These are phyloP conservation scores for Copidosoma floridanum DNA, from an alignment of 1,140 invertebrate genomes.

Conservation along the genomic window DNA sequence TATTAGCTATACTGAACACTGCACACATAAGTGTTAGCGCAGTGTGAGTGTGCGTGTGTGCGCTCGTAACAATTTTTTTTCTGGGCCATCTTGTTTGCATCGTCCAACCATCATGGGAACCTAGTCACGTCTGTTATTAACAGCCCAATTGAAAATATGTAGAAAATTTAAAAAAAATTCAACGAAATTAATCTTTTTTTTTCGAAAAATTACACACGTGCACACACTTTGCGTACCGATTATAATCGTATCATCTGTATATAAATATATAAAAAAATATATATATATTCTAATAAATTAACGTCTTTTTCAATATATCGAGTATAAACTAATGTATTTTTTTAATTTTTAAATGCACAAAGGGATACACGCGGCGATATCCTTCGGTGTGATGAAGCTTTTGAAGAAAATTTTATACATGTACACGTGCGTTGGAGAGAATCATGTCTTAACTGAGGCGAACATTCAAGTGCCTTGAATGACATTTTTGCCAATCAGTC, in stretches of 20 bases:
- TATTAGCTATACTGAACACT: slow-evolving; percentile 8
- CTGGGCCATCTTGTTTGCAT: not conserved
- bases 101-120: too few species aligned
- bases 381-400: slow-evolving; percentile 1
- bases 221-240: not conserved
- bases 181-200: not conserved
- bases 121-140: too few species aligned
- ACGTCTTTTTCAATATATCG: slow-evolving; percentile 1
- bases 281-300: slow-evolving; percentile 15
- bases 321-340: slow-evolving; percentile 11
- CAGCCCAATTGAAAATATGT: too few species aligned
- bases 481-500: not conserved
- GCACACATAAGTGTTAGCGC: too few species aligned
- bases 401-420: not conserved
- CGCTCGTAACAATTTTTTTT: not conserved
- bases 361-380: not conserved
- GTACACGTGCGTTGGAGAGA: too few species aligned
- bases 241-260: not conserved
- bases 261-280: slow-evolving; percentile 12
- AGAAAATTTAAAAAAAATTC: too few species aligned
- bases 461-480: slow-evolving; percentile 10
- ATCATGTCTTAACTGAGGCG: too few species aligned
- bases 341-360: not conserved
- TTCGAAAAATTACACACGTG: not conserved
- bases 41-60: slow-evolving; percentile 17